phyloP scores from a whole-genome alignment of 2,113 vertebrate genomes.

The Genyomyrus donnyi region DNA sequence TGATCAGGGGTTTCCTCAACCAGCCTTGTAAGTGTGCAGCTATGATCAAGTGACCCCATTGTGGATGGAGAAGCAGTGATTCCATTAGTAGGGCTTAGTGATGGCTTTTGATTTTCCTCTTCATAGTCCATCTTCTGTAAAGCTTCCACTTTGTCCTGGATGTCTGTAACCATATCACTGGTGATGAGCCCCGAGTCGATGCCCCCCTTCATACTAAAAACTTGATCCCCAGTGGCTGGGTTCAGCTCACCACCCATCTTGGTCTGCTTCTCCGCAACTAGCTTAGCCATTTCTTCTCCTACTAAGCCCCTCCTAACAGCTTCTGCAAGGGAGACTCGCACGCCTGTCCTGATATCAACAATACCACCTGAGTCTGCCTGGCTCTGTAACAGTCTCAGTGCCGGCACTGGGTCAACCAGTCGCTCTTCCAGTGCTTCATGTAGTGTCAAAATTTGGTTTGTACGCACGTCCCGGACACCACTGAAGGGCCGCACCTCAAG shows the following conservation, averaged over 20 bases:
- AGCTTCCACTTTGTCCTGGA: slow-evolving; percentile 40
- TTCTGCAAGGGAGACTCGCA: slow-evolving; percentile 60
- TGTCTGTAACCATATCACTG: slow-evolving; percentile 50
- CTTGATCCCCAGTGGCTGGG: slow-evolving; percentile 46
- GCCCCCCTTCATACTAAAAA: slow-evolving; percentile 62
- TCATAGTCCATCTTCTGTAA: slow-evolving; percentile 11
- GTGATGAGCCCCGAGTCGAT: slow-evolving; percentile 57
- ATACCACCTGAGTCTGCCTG: slow-evolving; percentile 77
- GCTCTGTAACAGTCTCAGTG: slow-evolving; percentile 67
- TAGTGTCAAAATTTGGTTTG: slow-evolving; percentile 44
- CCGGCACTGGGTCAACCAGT: slow-evolving; percentile 61
- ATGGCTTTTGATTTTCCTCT: slow-evolving; percentile 22
- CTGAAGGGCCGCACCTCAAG: slow-evolving; percentile 73
- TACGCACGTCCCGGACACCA: slow-evolving; percentile 57
- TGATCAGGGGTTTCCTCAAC: slow-evolving; percentile 14
- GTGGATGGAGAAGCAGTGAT: slow-evolving; percentile 25
- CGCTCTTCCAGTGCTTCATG: slow-evolving; percentile 60
- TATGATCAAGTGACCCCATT: slow-evolving; percentile 27
- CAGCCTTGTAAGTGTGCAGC: slow-evolving; percentile 31
- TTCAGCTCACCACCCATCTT: slow-evolving; percentile 67
- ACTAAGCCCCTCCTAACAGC: slow-evolving; percentile 63
- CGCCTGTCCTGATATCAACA: slow-evolving; percentile 64
- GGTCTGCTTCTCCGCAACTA: slow-evolving; percentile 68
- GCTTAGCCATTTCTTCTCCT: slow-evolving; percentile 60
- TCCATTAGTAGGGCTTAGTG: slow-evolving; percentile 33